A percentile compares a stretch with the other conserved stretches of the same genome.
phyloP scores from a whole-genome alignment of 2,888 invertebrate species.

The Ochlodes sylvanus region DNA sequence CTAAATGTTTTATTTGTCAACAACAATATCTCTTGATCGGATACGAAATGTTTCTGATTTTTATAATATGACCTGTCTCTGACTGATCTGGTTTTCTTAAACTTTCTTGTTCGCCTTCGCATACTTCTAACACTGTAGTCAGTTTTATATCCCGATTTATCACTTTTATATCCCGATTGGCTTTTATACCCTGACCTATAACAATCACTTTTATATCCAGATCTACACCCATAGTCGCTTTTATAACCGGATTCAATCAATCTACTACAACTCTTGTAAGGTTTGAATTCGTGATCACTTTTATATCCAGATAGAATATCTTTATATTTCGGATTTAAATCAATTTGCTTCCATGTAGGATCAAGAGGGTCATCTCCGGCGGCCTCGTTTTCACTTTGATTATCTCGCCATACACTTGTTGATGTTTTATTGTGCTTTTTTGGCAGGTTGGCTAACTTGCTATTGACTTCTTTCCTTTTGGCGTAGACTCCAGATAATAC shows the following conservation, averaged over 20 bases:
- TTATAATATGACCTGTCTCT: conserved; percentile 81
- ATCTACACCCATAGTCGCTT: conserved; percentile 85
- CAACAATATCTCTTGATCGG: conserved; percentile 85
- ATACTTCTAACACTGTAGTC: conserved; percentile 82
- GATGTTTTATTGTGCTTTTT: conserved; percentile 71
- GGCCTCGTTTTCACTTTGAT: conserved; percentile 81
- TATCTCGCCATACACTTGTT: conserved; percentile 74
- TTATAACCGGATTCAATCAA: conserved; percentile 85
- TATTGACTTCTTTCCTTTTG: conserved; percentile 79
- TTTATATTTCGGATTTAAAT: conserved; percentile 87
- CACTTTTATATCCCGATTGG: conserved; percentile 86
- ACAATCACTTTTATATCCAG: conserved; percentile 81
- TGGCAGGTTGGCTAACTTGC: conserved; percentile 70
- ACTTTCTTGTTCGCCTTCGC: conserved; percentile 77
- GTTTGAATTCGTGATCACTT: conserved; percentile 84
- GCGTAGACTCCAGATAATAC: conserved; percentile 81
- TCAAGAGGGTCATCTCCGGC: conserved; percentile 84
- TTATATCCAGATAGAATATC: conserved; percentile 86
- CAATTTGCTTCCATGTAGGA: conserved; percentile 87
- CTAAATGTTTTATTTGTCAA: conserved; percentile 82
- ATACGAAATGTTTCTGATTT: conserved; percentile 83
- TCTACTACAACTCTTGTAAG: conserved; percentile 81
- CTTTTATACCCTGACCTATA: conserved; percentile 86
- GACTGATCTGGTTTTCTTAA: conserved; percentile 80
- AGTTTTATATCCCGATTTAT: conserved; percentile 86